phyloP scores from a whole-genome alignment of 2,113 vertebrate genomes.

The Bos taurus region ARS-UCD2.0 NC_037339.1:78374001-78374500 shows the following conservation, averaged over 20 bases:
- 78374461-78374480: constrained; percentile 67
- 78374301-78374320: background rate
- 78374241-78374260: background rate
- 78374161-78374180: background rate
- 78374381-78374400: constrained; percentile 30
- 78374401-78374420: background rate
- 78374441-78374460: constrained; percentile 58
- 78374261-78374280: background rate
- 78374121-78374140: background rate
- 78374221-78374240: background rate
- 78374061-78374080: background rate
- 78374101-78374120: background rate
- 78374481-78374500: constrained; percentile 61
- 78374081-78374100: background rate
- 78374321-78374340: background rate
- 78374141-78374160: background rate
- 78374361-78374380: background rate
- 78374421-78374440: constrained; percentile 33
- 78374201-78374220: background rate
- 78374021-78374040: background rate
- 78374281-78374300: background rate
- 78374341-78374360: background rate
- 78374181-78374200: background rate
- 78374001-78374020: background rate
- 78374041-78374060: background rate